phyloP scores from a whole-genome alignment of 2,888 invertebrate species.

The Nemurella pictetii region DNA sequence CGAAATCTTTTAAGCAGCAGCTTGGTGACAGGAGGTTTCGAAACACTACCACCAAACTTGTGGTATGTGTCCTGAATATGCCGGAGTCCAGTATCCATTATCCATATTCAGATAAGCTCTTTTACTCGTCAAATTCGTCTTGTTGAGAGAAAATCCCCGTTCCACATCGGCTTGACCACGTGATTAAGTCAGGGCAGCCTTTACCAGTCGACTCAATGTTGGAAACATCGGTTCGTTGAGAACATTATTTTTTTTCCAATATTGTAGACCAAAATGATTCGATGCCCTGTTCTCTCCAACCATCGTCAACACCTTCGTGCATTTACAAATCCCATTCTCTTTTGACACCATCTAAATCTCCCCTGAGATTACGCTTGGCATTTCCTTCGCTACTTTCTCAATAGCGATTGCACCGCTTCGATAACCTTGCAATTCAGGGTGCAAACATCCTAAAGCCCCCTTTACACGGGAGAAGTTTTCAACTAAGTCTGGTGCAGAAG shows the following conservation, averaged over 20 bases:
- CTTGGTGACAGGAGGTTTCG: not conserved
- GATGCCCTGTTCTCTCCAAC: too few relatives aligned
- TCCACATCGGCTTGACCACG: slow-evolving; percentile 17
- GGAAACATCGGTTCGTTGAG: not conserved
- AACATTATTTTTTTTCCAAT: not conserved
- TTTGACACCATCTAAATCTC: too few relatives aligned
- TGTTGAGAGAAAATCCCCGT: slow-evolving; percentile 1
- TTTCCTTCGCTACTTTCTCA: too few relatives aligned
- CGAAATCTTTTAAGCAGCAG: not conserved
- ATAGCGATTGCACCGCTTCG: too few relatives aligned
- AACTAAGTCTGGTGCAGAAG: too few relatives aligned
- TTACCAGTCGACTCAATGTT: not conserved
- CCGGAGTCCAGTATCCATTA: not conserved
- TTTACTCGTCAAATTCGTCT: not conserved
- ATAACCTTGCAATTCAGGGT: too few relatives aligned
- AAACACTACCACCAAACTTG: not conserved
- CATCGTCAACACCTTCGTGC: too few relatives aligned
- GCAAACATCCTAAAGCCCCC: too few relatives aligned
- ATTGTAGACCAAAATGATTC: too few relatives aligned
- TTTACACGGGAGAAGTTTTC: too few relatives aligned
- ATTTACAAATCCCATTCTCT: too few relatives aligned
- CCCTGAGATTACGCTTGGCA: too few relatives aligned
- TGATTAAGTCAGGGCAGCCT: not conserved
- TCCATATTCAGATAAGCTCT: not conserved
- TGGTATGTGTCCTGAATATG: not conserved